Base-by-base conservation (phyloP, 2,113 vertebrate genomes). In the Sphyrna mokarran region DNA sequence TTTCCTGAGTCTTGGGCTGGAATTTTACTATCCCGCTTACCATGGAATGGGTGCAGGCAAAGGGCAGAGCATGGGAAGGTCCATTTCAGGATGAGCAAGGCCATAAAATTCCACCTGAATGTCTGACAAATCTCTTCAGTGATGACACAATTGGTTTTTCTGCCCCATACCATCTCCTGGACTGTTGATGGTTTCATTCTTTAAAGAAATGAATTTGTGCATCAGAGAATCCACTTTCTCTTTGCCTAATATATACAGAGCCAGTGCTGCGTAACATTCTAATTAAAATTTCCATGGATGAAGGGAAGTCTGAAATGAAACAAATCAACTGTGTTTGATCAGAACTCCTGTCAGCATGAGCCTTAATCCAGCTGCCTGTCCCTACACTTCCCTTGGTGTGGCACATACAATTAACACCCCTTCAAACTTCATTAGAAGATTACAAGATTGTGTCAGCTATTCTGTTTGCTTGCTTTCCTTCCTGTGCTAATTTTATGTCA, bases 291-390 rank as follows among this genome's bases (percentile, higher is more conserved):
- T 37, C 68, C 68, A 70, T 8, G 22, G 94, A 95, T 72, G 69
- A 95, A 16, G 69, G 91, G 37, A 29, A 76, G 69, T 18, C 40
- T 26, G 94, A 72, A 70, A 95, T 72, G 68, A 95, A 76, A 95
- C 58, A 66, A n/a, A 40, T 69, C 63, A 94, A 37, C n/a, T 69
- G n/a, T 37, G 37, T 94, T 40, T 94, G 91, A 94, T 94, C 91
- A 94, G 66, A 10, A 29, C 37, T 95, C 69, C 94, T 76, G 26
- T 76, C 66, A 95, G 43, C 68, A 48, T 72, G 22, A 76, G 33
- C 68, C 43, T 95, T 95, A 95, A 95, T 95, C 66, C 26, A 29
- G 40, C 33, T 26, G n/a, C 40, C 22, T 72, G 68, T 37, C n/a
- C 9, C 68, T 63, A 63, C 61, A 63, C 23, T 95, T 95, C 40